Conservation (phyloP, 2,888 invertebrate species). For the Cheilosia vulpina region DNA sequence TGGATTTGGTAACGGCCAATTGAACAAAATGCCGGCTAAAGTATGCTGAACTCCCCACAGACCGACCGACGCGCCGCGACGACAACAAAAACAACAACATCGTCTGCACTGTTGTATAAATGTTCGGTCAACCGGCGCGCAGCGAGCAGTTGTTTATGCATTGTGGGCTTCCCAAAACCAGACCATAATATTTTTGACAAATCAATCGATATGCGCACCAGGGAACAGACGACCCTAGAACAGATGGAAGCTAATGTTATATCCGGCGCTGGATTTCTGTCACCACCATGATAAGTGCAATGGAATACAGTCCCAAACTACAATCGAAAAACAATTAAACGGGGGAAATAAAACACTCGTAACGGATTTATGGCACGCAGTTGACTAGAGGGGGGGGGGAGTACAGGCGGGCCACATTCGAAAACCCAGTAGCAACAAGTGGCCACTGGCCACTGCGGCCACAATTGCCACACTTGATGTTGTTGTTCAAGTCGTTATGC, state of each 20-base stretch:
- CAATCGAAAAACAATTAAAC: slow-evolving; percentile 55
- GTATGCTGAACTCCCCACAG: slow-evolving; percentile 2
- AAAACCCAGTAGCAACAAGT: slow-evolving; percentile 56
- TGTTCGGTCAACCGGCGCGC: slow-evolving; percentile 33
- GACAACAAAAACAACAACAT: not conserved
- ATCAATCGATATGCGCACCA: slow-evolving; percentile 41
- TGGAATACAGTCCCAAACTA: slow-evolving; percentile 34
- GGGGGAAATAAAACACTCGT: slow-evolving; percentile 37
- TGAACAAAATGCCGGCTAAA: slow-evolving; percentile 57
- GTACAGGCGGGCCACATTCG: slow-evolving; percentile 26
- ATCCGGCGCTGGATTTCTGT: slow-evolving; percentile 49
- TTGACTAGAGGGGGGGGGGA: slow-evolving; percentile 38
- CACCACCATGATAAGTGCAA: slow-evolving; percentile 15
- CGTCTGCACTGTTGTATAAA: slow-evolving; percentile 4
- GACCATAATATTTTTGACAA: slow-evolving; percentile 35
- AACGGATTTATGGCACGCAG: slow-evolving; percentile 13
- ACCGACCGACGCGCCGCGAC: too few species aligned
- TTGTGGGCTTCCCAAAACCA: slow-evolving; percentile 45
- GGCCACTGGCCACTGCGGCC: slow-evolving; percentile 1
- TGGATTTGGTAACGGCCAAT: slow-evolving; percentile 51
- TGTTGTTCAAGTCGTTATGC: slow-evolving; percentile 2
- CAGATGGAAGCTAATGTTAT: slow-evolving; percentile 58
- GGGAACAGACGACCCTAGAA: slow-evolving; percentile 7
- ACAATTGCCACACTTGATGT: not conserved
- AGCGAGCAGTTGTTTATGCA: slow-evolving; percentile 47